Base-by-base conservation (phyloP, 1,140 invertebrate genomes). In the Orius insidiosus region DNA sequence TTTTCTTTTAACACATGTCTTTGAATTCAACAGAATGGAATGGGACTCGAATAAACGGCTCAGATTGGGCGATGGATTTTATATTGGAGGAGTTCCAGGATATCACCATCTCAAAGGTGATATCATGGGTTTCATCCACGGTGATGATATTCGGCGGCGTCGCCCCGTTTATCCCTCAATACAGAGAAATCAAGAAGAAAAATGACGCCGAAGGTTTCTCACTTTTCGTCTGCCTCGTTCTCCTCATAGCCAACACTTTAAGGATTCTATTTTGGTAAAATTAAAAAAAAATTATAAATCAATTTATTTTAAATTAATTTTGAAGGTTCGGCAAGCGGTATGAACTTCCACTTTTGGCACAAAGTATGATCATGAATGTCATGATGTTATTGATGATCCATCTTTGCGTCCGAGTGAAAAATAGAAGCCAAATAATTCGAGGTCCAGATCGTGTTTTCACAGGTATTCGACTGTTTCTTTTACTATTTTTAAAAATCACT, bases 241-340 rank as follows among this genome's bases (percentile, higher is more conserved):
- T 98, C 14, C 68, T 98, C 30, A 73, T 97, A 59, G 94, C 95
- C 33, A 98, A 98, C 61, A 95, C 88, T 45, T 70, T 98, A 37
- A 75, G 95, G 55, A 97, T 98, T 60, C 68, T 95, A 48, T 98
- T 98, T 71, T 98, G 95, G 95, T 98, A 70, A 72, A 76, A 71
- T 51, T 51, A 24, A 13, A 14, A 39, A 19, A 42, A 42, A 19
- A 13, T 19, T 24, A 4, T 24, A 24, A 4, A 24, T 24, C n/a
- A n/a, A n/a, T n/a, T n/a, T n/a, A n/a, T 31, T 52, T 47, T 53
- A 36, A 36, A 5, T 36, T 36, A 48, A 47, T 65, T 58, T 71
- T 71, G 44, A 64, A 97, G 93, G 93, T 98, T 98, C 78, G 94
- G 93, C 41, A 92, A 90, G 66, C 78, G 76, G 52, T 98, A 90